A percentile compares a stretch with the other conserved stretches of the same genome.
Evolutionary conservation across 2,888 invertebrate species (phyloP).

Genomic region (Diloba caeruleocephala): DNA sequence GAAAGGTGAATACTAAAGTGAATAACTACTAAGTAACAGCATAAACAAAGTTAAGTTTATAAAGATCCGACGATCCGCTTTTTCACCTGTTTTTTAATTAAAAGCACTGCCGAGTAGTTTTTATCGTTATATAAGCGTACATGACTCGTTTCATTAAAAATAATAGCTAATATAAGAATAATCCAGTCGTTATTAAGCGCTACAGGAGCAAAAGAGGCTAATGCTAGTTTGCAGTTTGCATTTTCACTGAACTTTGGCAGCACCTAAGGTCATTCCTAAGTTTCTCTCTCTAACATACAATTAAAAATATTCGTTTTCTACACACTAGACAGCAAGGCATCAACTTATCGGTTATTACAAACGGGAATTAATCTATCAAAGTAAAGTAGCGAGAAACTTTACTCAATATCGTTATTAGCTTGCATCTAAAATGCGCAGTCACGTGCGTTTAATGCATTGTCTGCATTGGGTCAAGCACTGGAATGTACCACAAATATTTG

Average conservation of each 20-base stretch:
- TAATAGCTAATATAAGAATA: slow-evolving; percentile 5
- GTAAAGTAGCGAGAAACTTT: slow-evolving; percentile 5
- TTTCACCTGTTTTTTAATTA: slow-evolving; percentile 33
- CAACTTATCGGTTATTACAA: no score
- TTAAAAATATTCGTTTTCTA: no score
- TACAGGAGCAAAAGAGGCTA: background rate
- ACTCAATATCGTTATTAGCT: no score
- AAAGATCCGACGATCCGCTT: slow-evolving; percentile 20
- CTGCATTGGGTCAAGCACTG: slow-evolving; percentile 21
- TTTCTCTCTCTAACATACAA: no score
- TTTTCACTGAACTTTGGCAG: no score
- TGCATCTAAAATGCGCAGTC: slow-evolving; percentile 12
- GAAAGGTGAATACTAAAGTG: slow-evolving; percentile 1
- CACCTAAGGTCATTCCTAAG: no score
- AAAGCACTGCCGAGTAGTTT: slow-evolving; percentile 23
- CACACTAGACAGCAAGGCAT: no score
- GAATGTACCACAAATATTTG: slow-evolving; percentile 17
- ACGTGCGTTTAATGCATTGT: slow-evolving; percentile 26
- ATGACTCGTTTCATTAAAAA: slow-evolving; percentile 1
- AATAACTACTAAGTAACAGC: slow-evolving; percentile 4
- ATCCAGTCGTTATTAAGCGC: background rate
- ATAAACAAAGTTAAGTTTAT: slow-evolving; percentile 1
- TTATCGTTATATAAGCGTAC: slow-evolving; percentile 4
- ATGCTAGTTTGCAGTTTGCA: no score
- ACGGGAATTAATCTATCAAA: no score